phyloP scores from a whole-genome alignment of 2,888 invertebrate species.

The Nomada hirtipes region DNA sequence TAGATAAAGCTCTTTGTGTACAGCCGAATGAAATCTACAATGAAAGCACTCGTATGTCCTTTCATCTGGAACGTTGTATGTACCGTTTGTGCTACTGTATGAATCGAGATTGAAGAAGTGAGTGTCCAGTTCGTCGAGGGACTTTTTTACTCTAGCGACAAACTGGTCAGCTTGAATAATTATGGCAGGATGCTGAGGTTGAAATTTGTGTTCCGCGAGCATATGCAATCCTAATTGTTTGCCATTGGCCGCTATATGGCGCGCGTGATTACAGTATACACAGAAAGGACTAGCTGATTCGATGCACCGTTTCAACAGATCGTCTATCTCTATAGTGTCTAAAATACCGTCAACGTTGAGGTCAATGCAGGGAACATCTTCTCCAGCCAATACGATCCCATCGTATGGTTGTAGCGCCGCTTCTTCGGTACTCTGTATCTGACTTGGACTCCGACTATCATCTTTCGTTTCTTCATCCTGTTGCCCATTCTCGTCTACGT shows the following conservation, averaged over 20 bases:
- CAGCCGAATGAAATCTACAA: slow-evolving; percentile 91
- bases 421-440: slow-evolving; percentile 35
- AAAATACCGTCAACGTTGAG: slow-evolving; percentile 90
- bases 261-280: slow-evolving; percentile 94
- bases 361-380: slow-evolving; percentile 89
- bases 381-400: slow-evolving; percentile 86
- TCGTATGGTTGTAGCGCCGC: slow-evolving; percentile 71
- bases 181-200: slow-evolving; percentile 83
- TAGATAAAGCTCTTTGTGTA: slow-evolving; percentile 94
- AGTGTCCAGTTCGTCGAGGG: slow-evolving; percentile 87
- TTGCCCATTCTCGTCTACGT: slow-evolving; percentile 57
- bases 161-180: slow-evolving; percentile 85
- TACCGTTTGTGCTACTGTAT: slow-evolving; percentile 87
- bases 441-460: slow-evolving; percentile 15
- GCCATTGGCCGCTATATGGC: slow-evolving; percentile 93
- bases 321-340: slow-evolving; percentile 90
- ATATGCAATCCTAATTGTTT: slow-evolving; percentile 92
- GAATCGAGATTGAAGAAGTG: slow-evolving; percentile 90
- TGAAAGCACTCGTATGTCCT: slow-evolving; percentile 94
- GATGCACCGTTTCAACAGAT: slow-evolving; percentile 90
- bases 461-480: slow-evolving; percentile 25
- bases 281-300: slow-evolving; percentile 89
- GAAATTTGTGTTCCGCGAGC: slow-evolving; percentile 91
- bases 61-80: slow-evolving; percentile 86
- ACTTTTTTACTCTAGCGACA: slow-evolving; percentile 87